Base-by-base conservation (phyloP, 2,113 vertebrate genomes). In the Solea solea region DNA sequence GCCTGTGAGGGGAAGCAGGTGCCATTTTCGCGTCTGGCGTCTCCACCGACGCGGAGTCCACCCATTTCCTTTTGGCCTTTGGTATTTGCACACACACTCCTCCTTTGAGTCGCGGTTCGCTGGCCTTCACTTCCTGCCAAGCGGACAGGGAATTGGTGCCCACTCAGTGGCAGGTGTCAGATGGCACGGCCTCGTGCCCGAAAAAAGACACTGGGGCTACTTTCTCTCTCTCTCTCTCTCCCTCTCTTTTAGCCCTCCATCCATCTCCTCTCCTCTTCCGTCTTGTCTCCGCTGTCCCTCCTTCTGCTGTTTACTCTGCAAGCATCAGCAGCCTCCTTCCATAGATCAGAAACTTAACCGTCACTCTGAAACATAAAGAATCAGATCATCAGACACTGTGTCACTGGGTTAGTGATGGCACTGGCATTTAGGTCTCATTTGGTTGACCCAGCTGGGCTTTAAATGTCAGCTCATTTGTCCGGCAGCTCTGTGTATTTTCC, bases 141-240 rank as follows among this genome's bases (percentile, higher is more conserved):
- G 73, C 75, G 76, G 88, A 89, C 80, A 88, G 89, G 76, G 83
- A 68, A 85, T 89, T 69, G 62, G 72, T 89, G 88, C 88, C 89
- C 88, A 83, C 83, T 89, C 90, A 81, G 89, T 90, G 89, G 92
- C 92, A 93, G 92, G 90, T 92, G 89, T 91, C 89, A 93, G 88
- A 93, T 90, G 89, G 91, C 89, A 76, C 82, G 92, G 86, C 87
- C 86, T 85, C 81, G 80, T 89, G 91, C 85, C 89, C 81, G 46
- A 82, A 85, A 86, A 21, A 88, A 88, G 78, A 92, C 86, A 92
- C 80, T 88, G 68, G 82, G 88, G 69, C 81, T 60, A 85, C 84
- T 27, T 46, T n/a, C 21, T 25, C 68, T 63, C 61, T 72, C 53
- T 27, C 52, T n/a, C 21, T 25, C 68, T 63, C 61, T 72, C 53